Evolutionary conservation across 2,797 vertebrate genomes (phyloP).

Genomic region (Perodicticus potto): DNA sequence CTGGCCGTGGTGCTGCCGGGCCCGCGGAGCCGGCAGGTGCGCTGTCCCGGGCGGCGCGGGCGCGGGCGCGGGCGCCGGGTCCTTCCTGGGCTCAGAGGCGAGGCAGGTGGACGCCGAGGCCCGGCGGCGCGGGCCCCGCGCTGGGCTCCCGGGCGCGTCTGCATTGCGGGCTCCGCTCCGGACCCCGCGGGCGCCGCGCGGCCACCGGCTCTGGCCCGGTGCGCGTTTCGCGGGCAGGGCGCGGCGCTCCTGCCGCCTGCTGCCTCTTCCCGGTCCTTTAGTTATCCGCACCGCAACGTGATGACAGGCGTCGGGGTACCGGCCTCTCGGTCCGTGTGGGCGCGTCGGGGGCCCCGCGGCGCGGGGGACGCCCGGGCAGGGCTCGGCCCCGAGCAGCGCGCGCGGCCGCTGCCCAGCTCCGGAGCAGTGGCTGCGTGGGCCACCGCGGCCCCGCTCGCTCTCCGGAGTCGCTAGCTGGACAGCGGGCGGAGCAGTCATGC

Average conservation of each 20-base stretch:
- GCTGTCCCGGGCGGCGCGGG: not conserved
- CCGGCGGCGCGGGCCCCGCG: not conserved
- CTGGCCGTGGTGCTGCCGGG: constrained; percentile 61
- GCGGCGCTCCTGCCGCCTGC: constrained; percentile 35
- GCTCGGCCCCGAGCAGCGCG: not conserved
- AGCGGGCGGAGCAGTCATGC: not conserved
- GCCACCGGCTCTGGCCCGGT: constrained; percentile 8
- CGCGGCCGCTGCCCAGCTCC: constrained; percentile 37
- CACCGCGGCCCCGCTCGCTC: constrained; percentile 60
- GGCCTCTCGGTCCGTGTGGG: not conserved
- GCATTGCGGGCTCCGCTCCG: constrained; percentile 74
- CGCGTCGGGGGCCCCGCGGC: constrained; percentile 29
- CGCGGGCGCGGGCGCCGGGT: not conserved
- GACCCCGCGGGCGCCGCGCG: constrained; percentile 57
- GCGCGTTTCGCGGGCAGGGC: constrained; percentile 41
- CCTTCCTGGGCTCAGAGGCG: not conserved
- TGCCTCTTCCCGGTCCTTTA: not conserved
- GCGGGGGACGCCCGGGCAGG: not conserved
- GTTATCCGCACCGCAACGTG: constrained; percentile 74
- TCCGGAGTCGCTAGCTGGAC: constrained; percentile 24
- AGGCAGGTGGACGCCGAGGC: constrained; percentile 1
- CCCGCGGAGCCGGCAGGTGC: constrained; percentile 71
- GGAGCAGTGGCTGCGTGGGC: not conserved
- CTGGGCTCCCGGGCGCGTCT: constrained; percentile 21
- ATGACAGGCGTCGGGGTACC: constrained; percentile 47